Evolutionary conservation across 2,113 vertebrate species (phyloP).

Genomic region (Calonectris borealis): DNA sequence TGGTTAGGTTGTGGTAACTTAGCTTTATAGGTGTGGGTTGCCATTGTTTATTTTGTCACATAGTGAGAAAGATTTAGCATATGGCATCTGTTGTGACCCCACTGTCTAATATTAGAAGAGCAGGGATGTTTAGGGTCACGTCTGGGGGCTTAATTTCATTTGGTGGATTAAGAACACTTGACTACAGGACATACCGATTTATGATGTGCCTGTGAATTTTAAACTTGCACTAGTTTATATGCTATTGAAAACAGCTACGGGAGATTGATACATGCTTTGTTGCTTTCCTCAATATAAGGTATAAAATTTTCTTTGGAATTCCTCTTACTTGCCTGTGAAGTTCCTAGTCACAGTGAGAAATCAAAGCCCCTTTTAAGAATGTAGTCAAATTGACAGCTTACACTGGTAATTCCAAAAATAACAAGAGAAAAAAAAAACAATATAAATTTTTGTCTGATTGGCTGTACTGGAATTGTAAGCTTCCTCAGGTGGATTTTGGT

Average conservation of each 20-base stretch:
- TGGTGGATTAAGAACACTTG: background rate
- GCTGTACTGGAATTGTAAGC: background rate
- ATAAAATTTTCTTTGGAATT: background rate
- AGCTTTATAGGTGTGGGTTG: background rate
- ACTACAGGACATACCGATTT: background rate
- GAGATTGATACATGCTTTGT: background rate
- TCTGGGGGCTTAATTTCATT: background rate
- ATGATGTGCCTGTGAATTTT: background rate
- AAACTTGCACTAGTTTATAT: background rate
- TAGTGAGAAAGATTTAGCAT: background rate
- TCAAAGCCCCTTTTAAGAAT: background rate
- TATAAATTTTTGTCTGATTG: background rate
- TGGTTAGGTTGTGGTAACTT: background rate
- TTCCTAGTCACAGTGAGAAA: background rate
- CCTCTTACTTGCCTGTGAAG: background rate
- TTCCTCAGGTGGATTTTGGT: background rate
- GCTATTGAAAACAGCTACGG: background rate
- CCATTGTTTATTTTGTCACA: background rate
- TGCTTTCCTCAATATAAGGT: background rate
- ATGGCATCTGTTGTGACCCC: background rate
- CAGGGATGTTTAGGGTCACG: background rate
- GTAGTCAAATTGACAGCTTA: background rate
- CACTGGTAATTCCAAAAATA: background rate
- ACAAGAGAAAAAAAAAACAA: fast-evolving
- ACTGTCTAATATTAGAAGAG: background rate